Evolutionary conservation across 2,113 vertebrate species (phyloP).

Genomic region (Caranx melampygus): DNA sequence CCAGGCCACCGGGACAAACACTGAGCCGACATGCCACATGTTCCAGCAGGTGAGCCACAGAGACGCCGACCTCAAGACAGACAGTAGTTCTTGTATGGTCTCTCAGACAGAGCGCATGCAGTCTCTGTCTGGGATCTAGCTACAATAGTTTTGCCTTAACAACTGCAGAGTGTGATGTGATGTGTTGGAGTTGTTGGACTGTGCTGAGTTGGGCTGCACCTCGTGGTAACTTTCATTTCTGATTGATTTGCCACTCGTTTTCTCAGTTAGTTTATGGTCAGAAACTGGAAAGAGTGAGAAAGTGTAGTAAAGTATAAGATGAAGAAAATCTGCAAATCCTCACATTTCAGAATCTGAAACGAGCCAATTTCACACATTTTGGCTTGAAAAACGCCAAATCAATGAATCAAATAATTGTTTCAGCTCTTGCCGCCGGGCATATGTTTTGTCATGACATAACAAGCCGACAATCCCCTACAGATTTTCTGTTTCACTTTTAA

Average conservation of each 20-base stretch:
- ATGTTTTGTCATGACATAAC: slow-evolving; percentile 21
- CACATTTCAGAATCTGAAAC: not conserved
- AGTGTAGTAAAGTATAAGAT: not conserved
- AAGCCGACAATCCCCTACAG: not conserved
- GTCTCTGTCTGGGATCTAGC: no score
- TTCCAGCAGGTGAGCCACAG: no score
- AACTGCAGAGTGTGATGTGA: no score
- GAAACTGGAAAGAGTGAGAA: not conserved
- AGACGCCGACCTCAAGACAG: no score
- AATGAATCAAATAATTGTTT: not conserved
- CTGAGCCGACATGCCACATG: no score
- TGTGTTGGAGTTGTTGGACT: not conserved
- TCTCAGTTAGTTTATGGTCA: not conserved
- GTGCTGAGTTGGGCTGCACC: not conserved
- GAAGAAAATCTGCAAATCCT: not conserved
- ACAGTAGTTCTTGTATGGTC: no score
- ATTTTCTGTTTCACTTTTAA: not conserved
- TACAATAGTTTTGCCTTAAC: no score
- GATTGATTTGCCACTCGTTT: not conserved
- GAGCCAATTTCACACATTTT: not conserved
- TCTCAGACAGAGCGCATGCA: no score
- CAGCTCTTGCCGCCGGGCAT: not conserved
- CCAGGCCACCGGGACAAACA: no score
- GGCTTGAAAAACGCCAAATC: not conserved
- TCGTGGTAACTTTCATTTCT: not conserved